Evolutionary conservation across 2,888 invertebrate genomes (phyloP), one percentile per base, ranked within the genome.

Genomic region (Synergus umbraculus): DNA sequence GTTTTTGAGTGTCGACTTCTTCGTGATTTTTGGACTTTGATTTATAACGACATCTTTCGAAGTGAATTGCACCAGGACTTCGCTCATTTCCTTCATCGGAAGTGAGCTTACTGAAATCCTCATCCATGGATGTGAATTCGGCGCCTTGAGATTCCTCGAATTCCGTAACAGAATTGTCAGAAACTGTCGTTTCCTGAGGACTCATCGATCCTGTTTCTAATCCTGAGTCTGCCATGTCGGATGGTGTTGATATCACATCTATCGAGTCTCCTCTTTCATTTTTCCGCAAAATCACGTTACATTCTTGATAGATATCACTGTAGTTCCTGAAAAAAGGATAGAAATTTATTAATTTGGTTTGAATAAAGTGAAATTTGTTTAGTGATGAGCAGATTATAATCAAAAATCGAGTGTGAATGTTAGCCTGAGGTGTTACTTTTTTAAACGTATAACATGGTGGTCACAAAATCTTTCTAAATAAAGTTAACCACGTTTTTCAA

Each of bases 211-310:
- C 91, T 78, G 92, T 91, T 82, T 92, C 92, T 80, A 93, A 85
- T 83, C 92, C 92, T 63, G 92, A 93, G 88, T 93, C 92, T 84
- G 92, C 92, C 92, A 92, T 92, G 80, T 92, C 91, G 82, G 90
- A 90, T 10, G 87, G 83, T 79, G 85, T 85, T 69, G 88, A 87
- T 81, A 87, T 90, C 79, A 85, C 80, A 83, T 87, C 88, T 78
- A 84, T 83, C 78, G 73, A 73, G 54, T 73, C 73, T 3, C 49
- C 46, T 49, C 54, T 49, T 73, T 73, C 54, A 73, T 54, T 54
- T 15, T 49, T 37, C 1, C 54, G 15, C 29, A n/a, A 54, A 8
- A 41, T 15, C 22, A n/a, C 10, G 10, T 73, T 73, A 73, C 54
- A 54, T 73, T 46, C 73, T 54, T 54, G 37, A n/a, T n/a, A 54